Evolutionary conservation across 2,888 invertebrate species (phyloP).

Genomic region (Leptopilina drosophilae): DNA sequence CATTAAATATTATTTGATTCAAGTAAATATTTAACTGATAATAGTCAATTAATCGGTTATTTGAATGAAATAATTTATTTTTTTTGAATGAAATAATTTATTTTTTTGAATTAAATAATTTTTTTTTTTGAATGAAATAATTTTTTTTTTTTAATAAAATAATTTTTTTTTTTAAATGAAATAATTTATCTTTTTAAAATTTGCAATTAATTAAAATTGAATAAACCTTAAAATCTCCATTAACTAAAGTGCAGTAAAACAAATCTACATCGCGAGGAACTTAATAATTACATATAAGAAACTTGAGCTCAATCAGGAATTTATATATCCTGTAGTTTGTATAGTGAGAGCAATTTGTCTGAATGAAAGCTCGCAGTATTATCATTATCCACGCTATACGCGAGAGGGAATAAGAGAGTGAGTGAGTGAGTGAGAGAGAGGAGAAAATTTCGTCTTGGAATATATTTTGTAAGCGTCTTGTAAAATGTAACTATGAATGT

Average conservation of each 20-base stretch:
- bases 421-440: no score
- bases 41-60: no score
- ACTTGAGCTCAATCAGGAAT: not conserved
- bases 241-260: not conserved
- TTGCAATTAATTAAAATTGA: no score
- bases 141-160: no score
- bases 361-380: slow-evolving; percentile 9
- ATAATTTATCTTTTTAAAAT: no score
- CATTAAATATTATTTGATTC: no score
- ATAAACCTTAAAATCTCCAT: not conserved
- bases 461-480: slow-evolving; percentile 28
- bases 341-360: slow-evolving; percentile 9
- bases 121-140: no score
- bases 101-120: no score
- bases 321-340: slow-evolving; percentile 1
- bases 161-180: no score
- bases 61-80: no score
- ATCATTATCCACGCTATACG: not conserved
- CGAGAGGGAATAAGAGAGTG: not conserved
- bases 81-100: no score
- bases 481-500: slow-evolving; percentile 29
- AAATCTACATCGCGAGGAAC: not conserved
- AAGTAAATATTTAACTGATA: no score
- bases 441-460: not conserved
- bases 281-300: not conserved